Conservation (phyloP, 2,113 vertebrate species). For the Scomber colias region DNA sequence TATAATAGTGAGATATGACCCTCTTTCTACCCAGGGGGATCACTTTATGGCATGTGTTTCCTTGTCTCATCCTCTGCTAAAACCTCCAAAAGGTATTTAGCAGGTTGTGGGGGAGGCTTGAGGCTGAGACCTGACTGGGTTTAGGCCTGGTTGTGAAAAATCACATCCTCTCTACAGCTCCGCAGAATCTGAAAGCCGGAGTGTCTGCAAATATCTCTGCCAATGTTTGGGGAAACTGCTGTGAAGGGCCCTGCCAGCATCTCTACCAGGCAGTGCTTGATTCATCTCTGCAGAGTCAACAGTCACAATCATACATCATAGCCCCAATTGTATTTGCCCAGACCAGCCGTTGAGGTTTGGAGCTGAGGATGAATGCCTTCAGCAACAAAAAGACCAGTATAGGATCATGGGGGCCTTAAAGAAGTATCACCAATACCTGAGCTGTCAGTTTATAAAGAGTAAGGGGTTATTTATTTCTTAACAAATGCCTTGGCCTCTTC, state of each 20-base stretch:
- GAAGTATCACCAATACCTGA: constrained; percentile 79
- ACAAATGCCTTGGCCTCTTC: constrained; percentile 76
- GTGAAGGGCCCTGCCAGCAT: constrained; percentile 58
- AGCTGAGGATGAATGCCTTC: constrained; percentile 61
- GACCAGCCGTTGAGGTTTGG: constrained; percentile 61
- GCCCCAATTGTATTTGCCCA: constrained; percentile 76
- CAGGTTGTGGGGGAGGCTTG: constrained; percentile 64
- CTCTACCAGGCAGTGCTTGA: constrained; percentile 62
- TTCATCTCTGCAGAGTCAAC: constrained; percentile 62
- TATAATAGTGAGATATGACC: constrained; percentile 16
- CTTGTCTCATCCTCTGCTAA: constrained; percentile 67
- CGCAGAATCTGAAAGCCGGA: constrained; percentile 70
- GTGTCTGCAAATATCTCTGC: constrained; percentile 70
- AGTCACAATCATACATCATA: constrained; percentile 77
- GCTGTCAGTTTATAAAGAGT: constrained; percentile 83
- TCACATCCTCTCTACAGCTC: constrained; percentile 75
- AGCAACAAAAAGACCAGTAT: constrained; percentile 62
- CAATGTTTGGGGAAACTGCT: constrained; percentile 55
- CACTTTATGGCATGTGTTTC: constrained; percentile 50
- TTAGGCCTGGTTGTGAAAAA: constrained; percentile 83
- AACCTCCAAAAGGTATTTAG: constrained; percentile 79
- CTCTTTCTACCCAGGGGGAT: constrained; percentile 30
- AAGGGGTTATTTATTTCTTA: constrained; percentile 75
- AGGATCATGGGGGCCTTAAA: constrained; percentile 78
- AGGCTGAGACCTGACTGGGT: constrained; percentile 57